Percentiles rank a stretch among this genome's conserved stretches.
phyloP scores from a whole-genome alignment of 2,797 vertebrate genomes.

The Enteromius afrohamiltoni region DNA sequence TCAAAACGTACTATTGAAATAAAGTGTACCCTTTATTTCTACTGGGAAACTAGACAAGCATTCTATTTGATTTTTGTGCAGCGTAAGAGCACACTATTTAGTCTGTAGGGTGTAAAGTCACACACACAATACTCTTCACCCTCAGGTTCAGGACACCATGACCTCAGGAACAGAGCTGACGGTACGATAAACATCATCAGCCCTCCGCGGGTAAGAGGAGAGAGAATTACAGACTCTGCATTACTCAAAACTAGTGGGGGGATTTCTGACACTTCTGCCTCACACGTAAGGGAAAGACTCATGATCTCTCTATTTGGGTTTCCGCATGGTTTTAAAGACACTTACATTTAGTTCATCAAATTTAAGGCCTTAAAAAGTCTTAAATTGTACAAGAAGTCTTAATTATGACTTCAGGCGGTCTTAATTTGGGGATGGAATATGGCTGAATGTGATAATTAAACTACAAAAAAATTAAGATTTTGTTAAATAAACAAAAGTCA shows the following conservation, averaged over 20 bases:
- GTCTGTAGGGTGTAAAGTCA: not conserved
- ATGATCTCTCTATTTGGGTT: slow-evolving; percentile 24
- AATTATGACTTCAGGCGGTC: too few species aligned
- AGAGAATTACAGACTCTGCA: slow-evolving; percentile 45
- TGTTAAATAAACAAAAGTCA: too few species aligned
- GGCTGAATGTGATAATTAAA: too few species aligned
- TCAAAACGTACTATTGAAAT: too few species aligned
- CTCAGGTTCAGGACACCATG: slow-evolving; percentile 67
- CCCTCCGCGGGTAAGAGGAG: slow-evolving; percentile 67
- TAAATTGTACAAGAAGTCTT: too few species aligned
- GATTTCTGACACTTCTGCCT: slow-evolving; percentile 40
- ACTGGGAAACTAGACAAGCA: not conserved
- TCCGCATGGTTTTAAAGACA: too few species aligned
- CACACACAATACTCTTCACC: slow-evolving; percentile 59
- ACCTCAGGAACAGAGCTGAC: slow-evolving; percentile 55
- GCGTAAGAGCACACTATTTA: not conserved
- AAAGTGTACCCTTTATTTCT: not conserved
- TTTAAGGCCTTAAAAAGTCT: too few species aligned
- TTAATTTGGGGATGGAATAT: too few species aligned
- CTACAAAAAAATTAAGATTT: too few species aligned
- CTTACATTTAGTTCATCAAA: too few species aligned
- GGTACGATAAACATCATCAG: slow-evolving; percentile 61
- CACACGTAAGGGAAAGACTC: not conserved
- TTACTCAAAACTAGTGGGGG: slow-evolving; percentile 58
- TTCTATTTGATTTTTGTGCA: not conserved